phyloP scores from a whole-genome alignment of 2,888 invertebrate genomes.

The Candidula unifasciata region DNA sequence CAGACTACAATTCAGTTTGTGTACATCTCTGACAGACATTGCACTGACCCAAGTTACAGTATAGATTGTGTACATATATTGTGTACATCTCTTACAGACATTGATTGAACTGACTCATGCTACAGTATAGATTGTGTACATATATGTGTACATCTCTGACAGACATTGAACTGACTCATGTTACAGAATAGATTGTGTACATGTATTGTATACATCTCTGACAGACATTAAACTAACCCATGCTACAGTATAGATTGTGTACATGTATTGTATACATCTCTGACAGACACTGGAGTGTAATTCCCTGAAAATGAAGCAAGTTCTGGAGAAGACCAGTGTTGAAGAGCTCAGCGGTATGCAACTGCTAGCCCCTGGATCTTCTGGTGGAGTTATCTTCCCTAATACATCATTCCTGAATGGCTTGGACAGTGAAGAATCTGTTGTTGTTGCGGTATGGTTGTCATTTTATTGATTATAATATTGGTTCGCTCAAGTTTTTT shows the following conservation, averaged over 20 bases:
- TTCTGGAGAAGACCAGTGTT: conserved; percentile 29
- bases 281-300: conserved; percentile 29
- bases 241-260: too few species aligned
- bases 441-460: conserved; percentile 41
- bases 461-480: not conserved
- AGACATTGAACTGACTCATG: too few species aligned
- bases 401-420: conserved; percentile 14
- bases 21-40: conserved; percentile 32
- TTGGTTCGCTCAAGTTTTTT: not conserved
- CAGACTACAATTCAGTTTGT: too few species aligned
- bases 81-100: not conserved
- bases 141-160: too few species aligned
- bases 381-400: conserved; percentile 33
- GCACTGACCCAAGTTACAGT: too few species aligned
- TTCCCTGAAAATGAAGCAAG: conserved; percentile 40
- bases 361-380: conserved; percentile 6
- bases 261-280: too few species aligned
- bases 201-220: too few species aligned
- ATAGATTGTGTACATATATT: too few species aligned
- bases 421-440: not conserved
- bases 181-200: too few species aligned
- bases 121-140: too few species aligned
- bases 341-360: not conserved
- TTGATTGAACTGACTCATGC: too few species aligned
- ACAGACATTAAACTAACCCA: too few species aligned